phyloP scores from a whole-genome alignment of 37 sponge, comb jelly and placozoan genomes.

The Ephydatia muelleri region DNA sequence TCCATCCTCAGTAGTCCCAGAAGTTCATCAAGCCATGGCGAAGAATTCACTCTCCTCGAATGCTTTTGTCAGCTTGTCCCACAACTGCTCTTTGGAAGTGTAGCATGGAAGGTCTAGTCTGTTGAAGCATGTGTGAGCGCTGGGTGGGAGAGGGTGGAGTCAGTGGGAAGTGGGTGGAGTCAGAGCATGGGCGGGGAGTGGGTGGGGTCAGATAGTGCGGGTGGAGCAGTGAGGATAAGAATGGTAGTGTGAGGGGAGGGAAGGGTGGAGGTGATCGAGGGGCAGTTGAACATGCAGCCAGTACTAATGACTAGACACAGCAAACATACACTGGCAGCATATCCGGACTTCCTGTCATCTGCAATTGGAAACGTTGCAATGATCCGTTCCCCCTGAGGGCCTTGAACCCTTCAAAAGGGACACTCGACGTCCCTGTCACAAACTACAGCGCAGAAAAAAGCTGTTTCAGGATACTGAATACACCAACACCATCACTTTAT shows the following conservation, averaged over 20 bases:
- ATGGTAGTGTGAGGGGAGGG: no score
- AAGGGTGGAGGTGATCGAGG: no score
- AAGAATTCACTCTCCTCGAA: not conserved
- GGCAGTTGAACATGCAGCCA: not conserved
- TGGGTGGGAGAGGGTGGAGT: not conserved
- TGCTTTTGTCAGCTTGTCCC: slow-evolving; percentile 37
- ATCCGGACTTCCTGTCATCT: not conserved
- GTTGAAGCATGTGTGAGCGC: slow-evolving; percentile 78
- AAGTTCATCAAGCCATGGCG: not conserved
- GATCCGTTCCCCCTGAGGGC: slow-evolving; percentile 78
- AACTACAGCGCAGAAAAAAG: slow-evolving; percentile 52
- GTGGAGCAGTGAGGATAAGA: not conserved
- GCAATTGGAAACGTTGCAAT: not conserved
- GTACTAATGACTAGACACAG: not conserved
- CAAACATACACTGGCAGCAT: not conserved
- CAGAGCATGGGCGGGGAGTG: no score
- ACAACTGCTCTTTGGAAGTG: slow-evolving; percentile 34
- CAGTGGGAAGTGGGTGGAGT: no score
- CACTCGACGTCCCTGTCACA: slow-evolving; percentile 93
- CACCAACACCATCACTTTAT: no score
- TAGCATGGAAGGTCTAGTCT: slow-evolving; percentile 71
- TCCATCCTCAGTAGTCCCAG: no score
- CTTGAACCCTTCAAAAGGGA: slow-evolving; percentile 91
- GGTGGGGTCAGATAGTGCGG: no score
- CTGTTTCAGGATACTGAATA: not conserved